Base-by-base conservation (phyloP, 2,797 vertebrate species). In the Ciconia nigra region DNA sequence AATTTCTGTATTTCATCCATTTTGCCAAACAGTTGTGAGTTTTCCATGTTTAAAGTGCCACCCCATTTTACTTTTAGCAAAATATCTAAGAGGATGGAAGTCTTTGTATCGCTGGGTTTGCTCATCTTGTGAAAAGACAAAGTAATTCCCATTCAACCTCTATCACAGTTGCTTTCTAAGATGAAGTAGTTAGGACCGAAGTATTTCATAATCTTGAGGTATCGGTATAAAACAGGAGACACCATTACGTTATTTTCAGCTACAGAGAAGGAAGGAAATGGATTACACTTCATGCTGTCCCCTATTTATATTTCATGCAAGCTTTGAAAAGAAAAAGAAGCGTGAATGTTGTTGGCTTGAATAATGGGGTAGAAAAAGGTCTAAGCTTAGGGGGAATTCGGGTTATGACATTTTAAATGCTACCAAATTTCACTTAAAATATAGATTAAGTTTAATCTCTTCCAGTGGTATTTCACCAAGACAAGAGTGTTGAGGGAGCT, bases 321-420 rank as follows among this genome's bases (percentile, higher is more conserved):
- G 12, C 5, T 84, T 65, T 76, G 41, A 67, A 58, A 90, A 54
- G 4, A 22, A 52, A 58, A 59, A 44, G 51, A 28, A 26, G 11
- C 0, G 1, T 42, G 33, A 66, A 51, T 0, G 1, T 15, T 19
- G 13, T 8, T 58, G 15, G 5, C 20, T 61, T 66, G 24, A 84
- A 42, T 33, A 62, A 52, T 2, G 1, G 29, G 16, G n/a, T 3
- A 46, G 18, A 31, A 71, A 59, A 59, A 67, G 18, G 28, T 37
- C 55, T 47, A 21, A 65, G 3, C 17, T 42, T 63, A 46, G 11
- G 49, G 17, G 29, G 13, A 70, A 41, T 42, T 22, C 4, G n/a
- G 10, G 18, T 61, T 24, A 10, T 7, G 10, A 12, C 4, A 41
- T 51, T n/a, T 58, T 25, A 90, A 83, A 83, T 13, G 25, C 33